phyloP scores from a whole-genome alignment of 2,797 vertebrate species.

The Microctenopoma stevenorrisi region DNA sequence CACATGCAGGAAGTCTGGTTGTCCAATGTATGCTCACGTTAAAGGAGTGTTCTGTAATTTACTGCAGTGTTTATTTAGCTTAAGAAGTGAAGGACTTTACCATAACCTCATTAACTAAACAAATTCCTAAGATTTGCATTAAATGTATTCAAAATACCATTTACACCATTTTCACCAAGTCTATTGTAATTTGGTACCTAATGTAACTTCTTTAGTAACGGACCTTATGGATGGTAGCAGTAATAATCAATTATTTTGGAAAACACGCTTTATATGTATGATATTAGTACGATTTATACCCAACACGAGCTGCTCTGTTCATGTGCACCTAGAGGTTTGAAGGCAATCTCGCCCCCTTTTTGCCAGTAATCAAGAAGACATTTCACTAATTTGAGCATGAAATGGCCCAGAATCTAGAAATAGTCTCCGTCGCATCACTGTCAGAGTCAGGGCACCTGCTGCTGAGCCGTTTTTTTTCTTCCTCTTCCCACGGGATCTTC shows the following conservation, averaged over 20 bases:
- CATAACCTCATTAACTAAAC: too few species aligned
- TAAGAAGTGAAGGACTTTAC: too few species aligned
- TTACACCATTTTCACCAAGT: too few species aligned
- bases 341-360: slow-evolving; percentile 25
- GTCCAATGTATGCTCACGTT: background rate
- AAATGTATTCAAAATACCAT: too few species aligned
- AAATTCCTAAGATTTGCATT: too few species aligned
- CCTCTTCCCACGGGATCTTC: slow-evolving; percentile 49
- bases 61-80: too few species aligned
- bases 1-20: background rate
- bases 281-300: slow-evolving; percentile 13
- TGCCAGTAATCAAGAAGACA: slow-evolving; percentile 14
- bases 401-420: slow-evolving; percentile 65
- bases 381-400: slow-evolving; percentile 63
- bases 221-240: background rate
- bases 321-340: slow-evolving; percentile 24
- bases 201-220: background rate
- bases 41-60: background rate
- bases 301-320: slow-evolving; percentile 1
- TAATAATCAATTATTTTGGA: slow-evolving; percentile 15
- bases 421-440: slow-evolving; percentile 44
- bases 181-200: background rate
- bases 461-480: slow-evolving; percentile 43
- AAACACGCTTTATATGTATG: background rate
- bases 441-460: slow-evolving; percentile 52